Base-by-base conservation (phyloP, 2,113 vertebrate species). In the Scopus umbretta region DNA sequence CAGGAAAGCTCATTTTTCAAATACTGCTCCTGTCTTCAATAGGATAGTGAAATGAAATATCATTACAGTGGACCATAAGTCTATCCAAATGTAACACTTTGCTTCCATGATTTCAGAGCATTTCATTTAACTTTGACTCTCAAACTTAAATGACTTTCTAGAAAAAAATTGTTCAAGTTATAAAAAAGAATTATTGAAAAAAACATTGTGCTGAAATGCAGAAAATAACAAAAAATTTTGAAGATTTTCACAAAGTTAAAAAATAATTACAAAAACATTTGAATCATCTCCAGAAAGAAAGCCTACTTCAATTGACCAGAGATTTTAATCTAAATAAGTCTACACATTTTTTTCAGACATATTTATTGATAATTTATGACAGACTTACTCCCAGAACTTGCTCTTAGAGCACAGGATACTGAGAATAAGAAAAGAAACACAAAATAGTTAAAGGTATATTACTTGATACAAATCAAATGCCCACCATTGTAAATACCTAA, bases 1-100 rank as follows among this genome's bases (percentile, higher is more conserved):
- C 43, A 75, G 30, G 21, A 84, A 86, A 94, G 34, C 5, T 89
- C 29, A 66, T 92, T 96, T 96, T 91, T 84, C 55, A 94, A 88
- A 78, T 80, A 66, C 11, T 45, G 13, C 3, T 34, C 38, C 53
- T 59, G 42, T 65, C 56, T 53, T 88, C 49, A 49, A n/a, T 5
- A 73, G 10, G 67, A 88, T 22, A 90, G 36, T 47, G 67, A 86
- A 68, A 10, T 80, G 71, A 80, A 91, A 92, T 78, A 50, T 78
- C 71, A 62, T 88, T 92, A 65, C 17, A 66, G 11, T 45, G 18
- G 27, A n/a, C 11, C 7, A 1, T 80, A 75, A 79, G 25, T 90
- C 61, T 71, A 83, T 34, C 9, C 8, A 85, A 40, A 83, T 50
- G 36, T 58, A 93, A 58, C 13, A n/a, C 21, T 74, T 91, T 83